A percentile compares a stretch with the other conserved stretches of the same genome.
Conservation (phyloP, 2,113 vertebrate species). For the Lepus americanus region DNA sequence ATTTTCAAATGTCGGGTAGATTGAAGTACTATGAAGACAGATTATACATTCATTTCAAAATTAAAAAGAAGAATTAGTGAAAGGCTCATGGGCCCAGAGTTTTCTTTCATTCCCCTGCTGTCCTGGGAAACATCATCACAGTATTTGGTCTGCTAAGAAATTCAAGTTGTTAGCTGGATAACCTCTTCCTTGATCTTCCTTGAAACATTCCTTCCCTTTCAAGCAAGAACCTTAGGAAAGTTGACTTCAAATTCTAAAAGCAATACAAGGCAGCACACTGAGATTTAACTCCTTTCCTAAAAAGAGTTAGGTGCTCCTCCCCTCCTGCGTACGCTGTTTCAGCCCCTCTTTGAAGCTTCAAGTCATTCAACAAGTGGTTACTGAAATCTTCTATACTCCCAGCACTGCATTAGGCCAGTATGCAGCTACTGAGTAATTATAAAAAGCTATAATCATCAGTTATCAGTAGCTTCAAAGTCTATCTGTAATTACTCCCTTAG, state of each 20-base stretch:
- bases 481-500: constrained; percentile 44
- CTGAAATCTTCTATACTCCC: background rate
- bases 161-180: constrained; percentile 12
- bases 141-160: background rate
- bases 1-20: constrained; percentile 42
- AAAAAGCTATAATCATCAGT: constrained; percentile 2
- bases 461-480: constrained; percentile 40
- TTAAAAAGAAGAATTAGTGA: constrained; percentile 48
- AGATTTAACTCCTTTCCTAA: constrained; percentile 44
- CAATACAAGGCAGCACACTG: background rate
- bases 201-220: background rate
- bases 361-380: constrained; percentile 4
- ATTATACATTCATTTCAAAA: constrained; percentile 70
- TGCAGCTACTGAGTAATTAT: background rate
- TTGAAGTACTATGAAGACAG: constrained; percentile 23
- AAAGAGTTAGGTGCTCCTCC: background rate
- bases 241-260: constrained; percentile 4
- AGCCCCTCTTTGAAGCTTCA: constrained; percentile 14
- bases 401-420: background rate
- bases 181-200: background rate
- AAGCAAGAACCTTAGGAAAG: constrained; percentile 56
- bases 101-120: constrained; percentile 1
- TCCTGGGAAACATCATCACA: background rate
- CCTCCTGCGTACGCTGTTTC: background rate
- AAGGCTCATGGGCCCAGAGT: background rate